Base-by-base conservation (phyloP, 2,113 vertebrate genomes). In the Notarius lentiginosus region DNA sequence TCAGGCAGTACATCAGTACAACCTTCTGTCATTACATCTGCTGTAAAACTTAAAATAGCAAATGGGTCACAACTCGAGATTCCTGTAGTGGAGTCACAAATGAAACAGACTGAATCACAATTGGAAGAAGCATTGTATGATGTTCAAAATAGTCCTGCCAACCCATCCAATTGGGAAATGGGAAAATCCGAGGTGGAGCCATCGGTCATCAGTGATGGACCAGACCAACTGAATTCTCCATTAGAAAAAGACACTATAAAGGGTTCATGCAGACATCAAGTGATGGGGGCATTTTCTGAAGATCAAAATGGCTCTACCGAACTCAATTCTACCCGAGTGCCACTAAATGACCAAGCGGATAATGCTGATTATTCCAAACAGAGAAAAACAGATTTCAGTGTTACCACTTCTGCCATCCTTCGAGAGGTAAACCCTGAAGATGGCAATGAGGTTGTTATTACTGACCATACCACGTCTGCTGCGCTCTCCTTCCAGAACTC, bases 401-500 rank as follows among this genome's bases (percentile, higher is more conserved):
- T n/a, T 30, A 53, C 60, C 2, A 55, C 81, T 85, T 0, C 91
- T 87, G 0, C 85, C 89, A 0, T 91, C 0, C 81, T 97, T 58
- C 92, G 86, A 75, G 97, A 99, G 84, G 93, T 94, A 12, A 92
- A 91, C 84, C 14, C 53, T 15, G 47, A 88, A 82, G 95, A 97
- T 3, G 96, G 96, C 11, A 96, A 91, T 3, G 93, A 93, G 87
- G 90, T 66, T 1, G 7, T 96, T 24, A 80, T 96, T n/a, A 87
- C 89, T 6, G 93, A 97, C 5, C 97, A 99, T 27, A 85, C 89
- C 0, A 97, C 96, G 0, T 93, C 68, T 0, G 96, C 96, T 83
- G 94, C 94, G 0, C 85, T 98, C 2, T 5, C 1, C 7, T 97
- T 99, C 84, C 95, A 97, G 47, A 99, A 96, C 90, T 18, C 94